Percentiles rank a stretch among this genome's conserved stretches.
Evolutionary conservation across 37 sponge, comb jelly and placozoan species (phyloP).

Genomic region (Ephydatia muelleri): DNA sequence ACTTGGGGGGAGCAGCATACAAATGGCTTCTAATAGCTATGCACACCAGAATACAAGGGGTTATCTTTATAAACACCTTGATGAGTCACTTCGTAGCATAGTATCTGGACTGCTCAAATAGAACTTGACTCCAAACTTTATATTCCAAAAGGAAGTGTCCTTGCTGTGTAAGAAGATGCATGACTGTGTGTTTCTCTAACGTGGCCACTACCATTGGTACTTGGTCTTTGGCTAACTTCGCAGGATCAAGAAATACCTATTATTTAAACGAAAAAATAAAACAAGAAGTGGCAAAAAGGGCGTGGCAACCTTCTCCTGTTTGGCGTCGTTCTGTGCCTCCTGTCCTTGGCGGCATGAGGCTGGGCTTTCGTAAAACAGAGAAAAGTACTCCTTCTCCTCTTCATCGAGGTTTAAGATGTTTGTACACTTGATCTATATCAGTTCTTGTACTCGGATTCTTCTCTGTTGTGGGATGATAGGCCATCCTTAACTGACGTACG

Average conservation of each 20-base stretch:
- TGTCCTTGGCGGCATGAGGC: no score
- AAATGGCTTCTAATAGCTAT: no score
- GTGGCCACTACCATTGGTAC: conserved; percentile 41
- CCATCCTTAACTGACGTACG: not conserved
- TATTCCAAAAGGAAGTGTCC: conserved; percentile 26
- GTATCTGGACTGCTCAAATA: conserved; percentile 64
- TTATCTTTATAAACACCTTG: no score
- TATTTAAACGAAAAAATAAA: not conserved
- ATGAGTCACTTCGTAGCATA: not conserved
- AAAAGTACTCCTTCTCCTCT: conserved; percentile 50
- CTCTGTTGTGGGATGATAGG: conserved; percentile 7
- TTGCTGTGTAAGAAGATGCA: no score
- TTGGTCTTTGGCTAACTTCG: conserved; percentile 45
- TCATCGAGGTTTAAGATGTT: conserved; percentile 12
- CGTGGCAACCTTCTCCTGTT: not conserved
- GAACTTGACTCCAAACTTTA: conserved; percentile 83
- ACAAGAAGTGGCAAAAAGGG: not conserved
- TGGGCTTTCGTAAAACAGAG: conserved; percentile 10
- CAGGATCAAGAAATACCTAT: conserved; percentile 64
- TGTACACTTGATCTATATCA: conserved; percentile 16
- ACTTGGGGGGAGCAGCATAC: not conserved
- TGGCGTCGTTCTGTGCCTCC: conserved; percentile 7
- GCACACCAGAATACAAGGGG: no score
- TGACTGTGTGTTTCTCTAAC: no score
- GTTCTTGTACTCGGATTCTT: conserved; percentile 6